A percentile compares a stretch with the other conserved stretches of the same genome.
These are phyloP conservation scores for Lepidurus arcticus DNA, from an alignment of 1,140 invertebrate species.

Conservation along the genomic window DNA sequence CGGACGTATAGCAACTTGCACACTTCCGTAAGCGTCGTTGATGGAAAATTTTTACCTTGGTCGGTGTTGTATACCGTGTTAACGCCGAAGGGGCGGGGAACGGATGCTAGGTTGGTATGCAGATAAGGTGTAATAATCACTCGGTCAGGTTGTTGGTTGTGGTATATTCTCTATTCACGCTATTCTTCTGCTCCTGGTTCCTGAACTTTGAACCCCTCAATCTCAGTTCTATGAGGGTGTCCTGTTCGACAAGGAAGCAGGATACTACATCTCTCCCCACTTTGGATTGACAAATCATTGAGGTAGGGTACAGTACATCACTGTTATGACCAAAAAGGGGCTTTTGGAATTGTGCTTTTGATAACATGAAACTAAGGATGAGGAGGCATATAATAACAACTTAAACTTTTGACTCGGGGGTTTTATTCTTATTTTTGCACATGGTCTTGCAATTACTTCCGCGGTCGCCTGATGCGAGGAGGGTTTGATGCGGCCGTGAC, in stretches of 20 bases:
- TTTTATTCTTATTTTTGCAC: too few relatives aligned
- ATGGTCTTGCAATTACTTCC: too few relatives aligned
- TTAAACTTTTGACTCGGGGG: background rate
- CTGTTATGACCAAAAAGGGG: background rate
- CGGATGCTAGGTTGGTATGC: too few relatives aligned
- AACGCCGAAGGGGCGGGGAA: too few relatives aligned
- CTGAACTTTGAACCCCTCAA: background rate
- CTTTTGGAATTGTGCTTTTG: background rate
- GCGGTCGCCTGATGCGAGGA: too few relatives aligned
- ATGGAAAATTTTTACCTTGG: background rate
- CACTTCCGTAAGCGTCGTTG: background rate
- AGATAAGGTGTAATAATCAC: too few relatives aligned
- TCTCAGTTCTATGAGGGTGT: background rate
- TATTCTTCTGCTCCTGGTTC: too few relatives aligned
- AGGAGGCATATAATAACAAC: background rate
- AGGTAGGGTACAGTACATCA: background rate
- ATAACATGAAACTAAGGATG: background rate
- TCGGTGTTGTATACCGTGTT: slow-evolving; percentile 25
- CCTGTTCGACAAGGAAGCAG: background rate
- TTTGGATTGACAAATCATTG: background rate
- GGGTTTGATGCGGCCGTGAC: too few relatives aligned
- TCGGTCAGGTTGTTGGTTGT: too few relatives aligned
- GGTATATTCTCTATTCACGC: too few relatives aligned
- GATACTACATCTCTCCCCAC: background rate
- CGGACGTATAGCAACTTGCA: background rate